Percentiles rank a stretch among this genome's conserved stretches.
Conservation (phyloP, 2,888 invertebrate species). For the Baccha elongata region DNA sequence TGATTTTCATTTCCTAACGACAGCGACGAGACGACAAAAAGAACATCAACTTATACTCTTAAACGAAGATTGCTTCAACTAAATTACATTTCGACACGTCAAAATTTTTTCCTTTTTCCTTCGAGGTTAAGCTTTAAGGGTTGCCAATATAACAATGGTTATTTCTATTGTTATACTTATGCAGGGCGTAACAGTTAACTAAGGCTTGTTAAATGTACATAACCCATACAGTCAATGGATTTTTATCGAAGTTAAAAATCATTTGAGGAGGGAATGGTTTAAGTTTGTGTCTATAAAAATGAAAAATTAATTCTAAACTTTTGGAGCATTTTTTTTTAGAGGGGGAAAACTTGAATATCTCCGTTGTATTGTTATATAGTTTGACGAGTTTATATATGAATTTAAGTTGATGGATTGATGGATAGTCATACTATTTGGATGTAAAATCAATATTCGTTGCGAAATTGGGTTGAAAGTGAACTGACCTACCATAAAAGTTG, state of each 20-base stretch:
- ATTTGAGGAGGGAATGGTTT: slow-evolving; percentile 11
- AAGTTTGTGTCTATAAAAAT: slow-evolving; percentile 13
- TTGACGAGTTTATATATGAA: slow-evolving; percentile 29
- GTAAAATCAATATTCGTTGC: neutral
- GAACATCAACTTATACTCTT: slow-evolving; percentile 5
- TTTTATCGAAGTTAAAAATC: slow-evolving; percentile 58
- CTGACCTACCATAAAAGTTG: slow-evolving; percentile 20
- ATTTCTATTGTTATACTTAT: slow-evolving; percentile 42
- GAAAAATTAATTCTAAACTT: slow-evolving; percentile 59
- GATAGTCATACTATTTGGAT: neutral
- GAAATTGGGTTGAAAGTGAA: slow-evolving; percentile 17
- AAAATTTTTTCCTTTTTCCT: slow-evolving; percentile 38
- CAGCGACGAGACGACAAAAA: slow-evolving; percentile 1
- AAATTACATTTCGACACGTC: slow-evolving; percentile 73
- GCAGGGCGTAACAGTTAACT: slow-evolving; percentile 57
- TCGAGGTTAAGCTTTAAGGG: slow-evolving; percentile 46
- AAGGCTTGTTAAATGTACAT: slow-evolving; percentile 68
- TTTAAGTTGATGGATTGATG: slow-evolving; percentile 43
- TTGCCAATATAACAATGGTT: slow-evolving; percentile 35
- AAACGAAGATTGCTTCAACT: slow-evolving; percentile 48
- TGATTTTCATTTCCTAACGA: slow-evolving; percentile 20
- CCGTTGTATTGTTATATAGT: neutral
- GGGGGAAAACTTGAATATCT: neutral
- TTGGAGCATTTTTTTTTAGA: slow-evolving; percentile 35
- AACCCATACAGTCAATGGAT: slow-evolving; percentile 36